Conservation (phyloP, 2,797 vertebrate species). For the Gallirallus australis region DNA sequence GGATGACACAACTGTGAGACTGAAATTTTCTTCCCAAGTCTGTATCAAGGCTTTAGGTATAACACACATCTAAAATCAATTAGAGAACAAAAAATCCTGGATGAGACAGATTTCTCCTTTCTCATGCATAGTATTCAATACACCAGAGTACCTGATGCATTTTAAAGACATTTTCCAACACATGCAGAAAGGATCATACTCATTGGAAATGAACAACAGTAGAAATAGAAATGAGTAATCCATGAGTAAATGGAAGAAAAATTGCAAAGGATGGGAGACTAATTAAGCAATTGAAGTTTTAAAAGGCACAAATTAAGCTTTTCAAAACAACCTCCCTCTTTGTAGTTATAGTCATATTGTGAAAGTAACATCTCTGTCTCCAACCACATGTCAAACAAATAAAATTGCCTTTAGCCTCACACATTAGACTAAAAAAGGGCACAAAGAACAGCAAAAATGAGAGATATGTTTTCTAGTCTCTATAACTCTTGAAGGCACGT, state of each 20-base stretch:
- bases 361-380: not conserved
- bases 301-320: not conserved
- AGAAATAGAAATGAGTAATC: not conserved
- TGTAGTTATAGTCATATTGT: not conserved
- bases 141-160: not conserved
- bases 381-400: not conserved
- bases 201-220: not conserved
- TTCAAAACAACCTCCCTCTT: not conserved
- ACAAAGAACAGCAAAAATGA: not conserved
- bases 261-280: not conserved
- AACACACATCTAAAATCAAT: conserved; percentile 23
- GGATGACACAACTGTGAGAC: not conserved
- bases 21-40: not conserved
- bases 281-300: not conserved
- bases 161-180: conserved; percentile 20
- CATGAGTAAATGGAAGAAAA: not conserved
- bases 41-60: not conserved
- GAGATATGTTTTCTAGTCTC: not conserved
- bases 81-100: not conserved
- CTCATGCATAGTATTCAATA: not conserved
- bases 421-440: not conserved
- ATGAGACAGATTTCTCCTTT: not conserved
- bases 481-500: not conserved
- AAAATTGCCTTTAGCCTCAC: not conserved
- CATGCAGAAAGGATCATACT: not conserved